Evolutionary conservation across 1,140 invertebrate genomes (phyloP).

Genomic region (Penaeus indicus): DNA sequence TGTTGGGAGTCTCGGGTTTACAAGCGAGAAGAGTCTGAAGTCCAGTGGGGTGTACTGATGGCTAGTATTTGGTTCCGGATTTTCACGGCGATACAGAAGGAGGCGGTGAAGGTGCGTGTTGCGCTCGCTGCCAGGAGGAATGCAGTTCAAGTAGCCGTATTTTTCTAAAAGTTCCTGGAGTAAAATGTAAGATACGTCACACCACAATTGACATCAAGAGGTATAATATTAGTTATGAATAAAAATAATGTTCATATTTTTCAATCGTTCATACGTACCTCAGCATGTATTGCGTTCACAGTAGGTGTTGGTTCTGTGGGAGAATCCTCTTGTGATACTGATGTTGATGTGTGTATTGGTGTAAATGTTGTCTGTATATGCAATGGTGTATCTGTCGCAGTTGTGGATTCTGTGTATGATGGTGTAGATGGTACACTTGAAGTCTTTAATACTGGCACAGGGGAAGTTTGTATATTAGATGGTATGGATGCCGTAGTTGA

Average conservation of each 20-base stretch:
- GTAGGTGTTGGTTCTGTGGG: too few relatives aligned
- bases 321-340: too few relatives aligned
- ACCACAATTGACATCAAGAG: background rate
- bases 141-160: constrained; percentile 49
- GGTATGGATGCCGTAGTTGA: too few relatives aligned
- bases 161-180: constrained; percentile 55
- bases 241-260: background rate
- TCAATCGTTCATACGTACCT: constrained; percentile 30
- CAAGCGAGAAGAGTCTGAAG: background rate
- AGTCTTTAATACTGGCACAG: too few relatives aligned
- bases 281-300: constrained; percentile 10
- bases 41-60: constrained; percentile 1
- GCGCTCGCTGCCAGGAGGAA: constrained; percentile 47
- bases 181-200: background rate
- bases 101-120: constrained; percentile 55
- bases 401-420: too few relatives aligned
- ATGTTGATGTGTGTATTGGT: too few relatives aligned
- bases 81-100: constrained; percentile 38
- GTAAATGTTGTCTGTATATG: too few relatives aligned
- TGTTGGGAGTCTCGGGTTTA: background rate
- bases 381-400: too few relatives aligned
- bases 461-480: too few relatives aligned
- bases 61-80: background rate
- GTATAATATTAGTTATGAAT: background rate
- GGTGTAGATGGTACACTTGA: too few relatives aligned